phyloP scores from a whole-genome alignment of 2,888 invertebrate species.

The Callimorpha dominula region DNA sequence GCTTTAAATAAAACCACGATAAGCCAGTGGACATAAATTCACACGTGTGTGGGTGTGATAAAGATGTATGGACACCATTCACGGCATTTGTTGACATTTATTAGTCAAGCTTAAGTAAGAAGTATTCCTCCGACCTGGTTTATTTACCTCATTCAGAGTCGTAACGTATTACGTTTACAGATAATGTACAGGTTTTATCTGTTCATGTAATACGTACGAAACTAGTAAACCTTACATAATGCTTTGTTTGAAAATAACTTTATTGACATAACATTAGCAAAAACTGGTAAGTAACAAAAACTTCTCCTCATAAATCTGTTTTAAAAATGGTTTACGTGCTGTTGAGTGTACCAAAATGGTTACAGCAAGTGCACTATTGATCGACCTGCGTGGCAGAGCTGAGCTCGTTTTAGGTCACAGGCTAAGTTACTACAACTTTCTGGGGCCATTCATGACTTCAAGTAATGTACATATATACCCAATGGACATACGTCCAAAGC shows the following conservation, averaged over 20 bases:
- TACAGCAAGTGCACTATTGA: no score
- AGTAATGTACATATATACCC: not conserved
- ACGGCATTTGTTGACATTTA: constrained; percentile 17
- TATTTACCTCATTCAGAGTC: constrained; percentile 10
- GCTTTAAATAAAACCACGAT: constrained; percentile 10
- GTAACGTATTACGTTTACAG: not conserved
- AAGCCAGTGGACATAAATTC: constrained; percentile 26
- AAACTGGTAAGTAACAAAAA: no score
- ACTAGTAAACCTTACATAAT: constrained; percentile 1
- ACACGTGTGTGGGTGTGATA: constrained; percentile 24
- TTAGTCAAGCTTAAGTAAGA: constrained; percentile 17
- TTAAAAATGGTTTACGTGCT: no score
- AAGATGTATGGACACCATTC: constrained; percentile 19
- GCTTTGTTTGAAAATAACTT: no score
- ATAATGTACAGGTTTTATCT: not conserved
- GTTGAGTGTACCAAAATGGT: no score
- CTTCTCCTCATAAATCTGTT: no score
- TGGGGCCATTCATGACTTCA: not conserved
- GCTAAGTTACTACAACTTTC: not conserved
- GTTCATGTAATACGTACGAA: not conserved
- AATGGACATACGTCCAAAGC: not conserved
- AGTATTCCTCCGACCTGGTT: constrained; percentile 7
- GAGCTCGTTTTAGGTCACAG: no score
- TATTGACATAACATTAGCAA: no score
- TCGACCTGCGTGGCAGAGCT: no score